Evolutionary conservation across 2,113 vertebrate genomes (phyloP), one percentile per base, ranked within the genome.

Genomic region (Pica pica): DNA sequence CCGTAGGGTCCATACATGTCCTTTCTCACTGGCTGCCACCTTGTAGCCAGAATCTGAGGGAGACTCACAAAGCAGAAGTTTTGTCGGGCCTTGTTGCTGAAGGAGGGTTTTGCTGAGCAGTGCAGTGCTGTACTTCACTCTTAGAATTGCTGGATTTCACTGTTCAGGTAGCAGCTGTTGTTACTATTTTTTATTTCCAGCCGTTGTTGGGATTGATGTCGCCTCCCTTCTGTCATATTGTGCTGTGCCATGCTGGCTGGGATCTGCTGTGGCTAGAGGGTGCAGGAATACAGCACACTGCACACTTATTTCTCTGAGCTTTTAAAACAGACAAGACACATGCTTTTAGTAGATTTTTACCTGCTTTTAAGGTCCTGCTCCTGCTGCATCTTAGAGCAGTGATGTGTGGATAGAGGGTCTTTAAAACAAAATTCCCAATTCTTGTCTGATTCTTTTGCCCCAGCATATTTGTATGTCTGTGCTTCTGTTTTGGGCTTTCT

Each of bases 1-100:
- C 30, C 0, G 0, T 65, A 27, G 19, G 9, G 16, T 42, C 60
- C 49, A 4, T 11, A 22, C 2, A 0, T 23, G n/a, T 70, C 35
- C 52, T 56, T n/a, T 76, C 42, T 39, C 44, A 2, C 39, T 76
- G 75, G 7, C 65, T 87, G 68, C 18, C 14, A 16, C 76, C 53
- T 41, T 16, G 41, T 35, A 93, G 53, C 22, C 55, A 73, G 61
- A 56, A 30, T 28, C 44, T 41, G 30, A 56, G 37, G n/a, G 44
- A 64, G 22, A 18, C 57, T 78, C 10, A 1, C 13, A 63, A 71
- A 89, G 53, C 53, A 75, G 33, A 22, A 50, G 56, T 31, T 44
- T 49, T 7, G 23, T 56, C 61, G 27, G 55, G 37, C 22, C 89
- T 59, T 56, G 28, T 67, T 83, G 64, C 77, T 78, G 69, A 47